A percentile compares a stretch with the other conserved stretches of the same genome.
phyloP scores from a whole-genome alignment of 1,140 invertebrate species.

The Contarinia nasturtii region DNA sequence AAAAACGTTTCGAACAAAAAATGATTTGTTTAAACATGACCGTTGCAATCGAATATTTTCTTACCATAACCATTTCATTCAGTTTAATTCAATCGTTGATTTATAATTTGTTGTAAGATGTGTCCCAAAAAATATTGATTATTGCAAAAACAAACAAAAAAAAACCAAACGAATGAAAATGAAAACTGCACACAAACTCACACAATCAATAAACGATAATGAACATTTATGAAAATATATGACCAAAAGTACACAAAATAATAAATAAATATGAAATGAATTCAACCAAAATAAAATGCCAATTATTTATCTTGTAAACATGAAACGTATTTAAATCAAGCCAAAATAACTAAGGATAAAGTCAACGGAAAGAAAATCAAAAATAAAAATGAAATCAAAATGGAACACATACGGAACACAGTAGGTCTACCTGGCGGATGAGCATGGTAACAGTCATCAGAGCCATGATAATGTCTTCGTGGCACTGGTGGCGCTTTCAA shows the following conservation, averaged over 20 bases:
- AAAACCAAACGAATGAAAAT: background rate
- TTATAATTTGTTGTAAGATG: background rate
- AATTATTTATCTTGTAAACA: background rate
- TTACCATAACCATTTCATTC: too few relatives aligned
- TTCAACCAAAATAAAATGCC: background rate
- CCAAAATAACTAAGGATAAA: conserved; percentile 4
- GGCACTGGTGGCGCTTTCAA: conserved; percentile 33
- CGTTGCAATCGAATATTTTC: too few relatives aligned
- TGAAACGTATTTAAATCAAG: background rate
- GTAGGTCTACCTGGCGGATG: conserved; percentile 30
- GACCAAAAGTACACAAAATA: too few relatives aligned
- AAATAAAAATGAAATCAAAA: conserved; percentile 6
- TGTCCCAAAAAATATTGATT: background rate
- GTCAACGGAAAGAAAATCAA: conserved; percentile 3
- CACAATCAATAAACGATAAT: background rate
- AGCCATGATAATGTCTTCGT: conserved; percentile 24
- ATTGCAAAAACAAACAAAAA: background rate
- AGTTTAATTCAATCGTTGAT: too few relatives aligned
- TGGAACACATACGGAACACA: conserved; percentile 3
- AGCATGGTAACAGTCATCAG: conserved; percentile 35
- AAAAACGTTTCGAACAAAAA: too few relatives aligned
- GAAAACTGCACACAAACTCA: background rate
- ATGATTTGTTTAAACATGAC: too few relatives aligned
- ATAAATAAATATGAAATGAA: background rate
- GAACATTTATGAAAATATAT: too few relatives aligned